Evolutionary conservation across 2,797 vertebrate species (phyloP).

Genomic region (Margarornis squamiger): DNA sequence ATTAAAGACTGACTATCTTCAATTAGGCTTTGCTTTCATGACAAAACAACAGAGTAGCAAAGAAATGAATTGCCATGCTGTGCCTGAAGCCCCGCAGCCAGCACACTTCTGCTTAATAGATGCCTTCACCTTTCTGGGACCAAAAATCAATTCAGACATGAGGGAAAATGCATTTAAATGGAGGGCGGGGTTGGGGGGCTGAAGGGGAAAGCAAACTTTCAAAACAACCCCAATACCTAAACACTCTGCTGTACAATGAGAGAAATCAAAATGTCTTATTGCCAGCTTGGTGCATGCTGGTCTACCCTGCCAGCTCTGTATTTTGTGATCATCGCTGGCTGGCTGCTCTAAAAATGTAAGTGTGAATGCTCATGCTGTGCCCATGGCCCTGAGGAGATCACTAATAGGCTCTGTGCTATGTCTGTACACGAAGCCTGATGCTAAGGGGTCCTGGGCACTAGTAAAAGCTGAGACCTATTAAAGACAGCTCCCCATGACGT

Average conservation of each 20-base stretch:
- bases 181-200: rapidly evolving
- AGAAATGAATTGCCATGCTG: background rate
- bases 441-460: background rate
- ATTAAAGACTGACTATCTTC: slow-evolving; percentile 50
- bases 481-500: background rate
- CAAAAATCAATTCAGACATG: background rate
- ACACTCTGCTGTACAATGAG: background rate
- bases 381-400: background rate
- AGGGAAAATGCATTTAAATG: background rate
- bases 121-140: background rate
- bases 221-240: background rate
- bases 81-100: background rate
- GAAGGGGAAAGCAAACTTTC: background rate
- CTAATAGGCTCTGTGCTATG: background rate
- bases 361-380: background rate
- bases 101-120: background rate
- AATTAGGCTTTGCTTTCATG: slow-evolving; percentile 24
- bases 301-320: background rate
- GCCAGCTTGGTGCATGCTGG: background rate
- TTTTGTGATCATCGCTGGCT: background rate
- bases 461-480: slow-evolving; percentile 8
- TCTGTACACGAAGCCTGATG: background rate
- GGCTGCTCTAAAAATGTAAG: slow-evolving; percentile 9
- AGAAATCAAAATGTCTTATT: background rate
- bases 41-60: slow-evolving; percentile 1